Conservation (phyloP, 2,113 vertebrate genomes). For the Rallus limicola region DNA sequence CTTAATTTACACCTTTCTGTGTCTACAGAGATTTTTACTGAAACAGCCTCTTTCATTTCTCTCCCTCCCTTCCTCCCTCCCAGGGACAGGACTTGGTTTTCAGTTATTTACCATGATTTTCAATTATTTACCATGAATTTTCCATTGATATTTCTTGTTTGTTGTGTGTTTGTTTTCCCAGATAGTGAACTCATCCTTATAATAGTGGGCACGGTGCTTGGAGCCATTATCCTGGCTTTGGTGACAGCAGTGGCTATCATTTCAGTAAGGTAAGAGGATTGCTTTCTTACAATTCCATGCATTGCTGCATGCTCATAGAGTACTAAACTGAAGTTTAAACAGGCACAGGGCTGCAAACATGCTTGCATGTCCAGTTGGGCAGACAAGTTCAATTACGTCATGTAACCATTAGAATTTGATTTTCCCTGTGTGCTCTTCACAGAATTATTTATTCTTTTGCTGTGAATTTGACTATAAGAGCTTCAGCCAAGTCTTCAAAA, state of each 20-base stretch:
- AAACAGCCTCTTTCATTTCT: too few species aligned
- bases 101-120: background rate
- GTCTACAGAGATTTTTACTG: background rate
- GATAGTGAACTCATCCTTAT: constrained; percentile 72
- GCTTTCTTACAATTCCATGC: background rate
- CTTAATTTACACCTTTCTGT: background rate
- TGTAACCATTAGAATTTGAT: background rate
- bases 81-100: background rate
- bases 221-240: constrained; percentile 46
- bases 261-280: constrained; percentile 55
- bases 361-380: background rate
- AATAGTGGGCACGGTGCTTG: constrained; percentile 60
- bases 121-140: background rate
- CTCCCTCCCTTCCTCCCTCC: too few species aligned
- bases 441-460: background rate
- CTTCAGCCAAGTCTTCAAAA: background rate
- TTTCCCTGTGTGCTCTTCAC: background rate
- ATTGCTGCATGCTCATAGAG: background rate
- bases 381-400: background rate
- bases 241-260: background rate
- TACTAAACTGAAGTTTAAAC: background rate
- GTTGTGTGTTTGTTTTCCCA: background rate
- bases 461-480: background rate
- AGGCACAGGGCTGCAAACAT: background rate
- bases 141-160: background rate